Percentiles rank a stretch among this genome's conserved stretches.
phyloP scores from a whole-genome alignment of 2,888 invertebrate genomes.

The Carabus problematicus region DNA sequence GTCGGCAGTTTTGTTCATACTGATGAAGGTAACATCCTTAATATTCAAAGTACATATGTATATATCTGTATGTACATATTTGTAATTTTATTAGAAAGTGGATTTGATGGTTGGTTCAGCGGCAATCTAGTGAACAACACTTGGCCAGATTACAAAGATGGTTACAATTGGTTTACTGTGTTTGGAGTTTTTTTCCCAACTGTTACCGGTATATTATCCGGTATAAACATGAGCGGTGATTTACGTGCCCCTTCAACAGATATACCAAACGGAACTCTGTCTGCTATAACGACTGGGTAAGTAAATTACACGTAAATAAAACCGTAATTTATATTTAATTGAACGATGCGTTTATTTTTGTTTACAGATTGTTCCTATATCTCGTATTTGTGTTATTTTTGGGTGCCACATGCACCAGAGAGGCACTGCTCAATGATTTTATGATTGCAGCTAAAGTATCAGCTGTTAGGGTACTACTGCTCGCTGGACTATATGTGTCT shows the following conservation, averaged over 20 bases:
- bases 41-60: neutral
- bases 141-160: constrained; percentile 78
- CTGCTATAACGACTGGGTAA: constrained; percentile 90
- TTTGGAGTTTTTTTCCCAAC: constrained; percentile 98
- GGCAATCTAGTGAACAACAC: constrained; percentile 82
- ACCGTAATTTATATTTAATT: neutral
- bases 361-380: constrained; percentile 82
- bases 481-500: constrained; percentile 93
- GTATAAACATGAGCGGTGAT: constrained; percentile 99
- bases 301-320: constrained; percentile 20
- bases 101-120: constrained; percentile 87
- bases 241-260: constrained; percentile 88
- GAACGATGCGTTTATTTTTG: constrained; percentile 8
- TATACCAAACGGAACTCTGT: constrained; percentile 93
- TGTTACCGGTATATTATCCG: constrained; percentile 94
- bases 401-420: constrained; percentile 84
- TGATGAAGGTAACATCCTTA: constrained; percentile 66
- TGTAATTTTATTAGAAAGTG: constrained; percentile 64
- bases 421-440: constrained; percentile 76
- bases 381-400: constrained; percentile 88
- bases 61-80: neutral
- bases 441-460: constrained; percentile 94
- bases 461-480: constrained; percentile 78
- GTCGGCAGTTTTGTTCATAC: constrained; percentile 87
- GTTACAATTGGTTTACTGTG: constrained; percentile 92